Evolutionary conservation across 2,888 invertebrate species (phyloP).

Genomic region (Habrosyne pyritoides): DNA sequence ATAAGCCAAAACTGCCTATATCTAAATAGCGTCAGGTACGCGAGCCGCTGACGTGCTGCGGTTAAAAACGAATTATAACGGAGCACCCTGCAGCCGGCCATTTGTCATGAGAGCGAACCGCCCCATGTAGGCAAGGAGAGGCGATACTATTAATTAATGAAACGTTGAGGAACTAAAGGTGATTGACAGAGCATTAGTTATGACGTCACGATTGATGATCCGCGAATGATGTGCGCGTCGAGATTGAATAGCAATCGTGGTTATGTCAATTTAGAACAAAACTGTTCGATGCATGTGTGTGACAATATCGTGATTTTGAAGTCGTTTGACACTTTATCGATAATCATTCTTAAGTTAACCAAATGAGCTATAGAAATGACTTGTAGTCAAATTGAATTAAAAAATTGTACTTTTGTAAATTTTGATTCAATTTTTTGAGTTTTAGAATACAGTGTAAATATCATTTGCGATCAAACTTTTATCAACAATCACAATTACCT

Average conservation of each 20-base stretch:
- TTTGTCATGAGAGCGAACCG: constrained; percentile 65
- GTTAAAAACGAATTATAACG: constrained; percentile 79
- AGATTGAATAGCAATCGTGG: constrained; percentile 29
- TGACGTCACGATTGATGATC: constrained; percentile 40
- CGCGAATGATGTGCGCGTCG: constrained; percentile 30
- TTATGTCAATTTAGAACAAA: neutral
- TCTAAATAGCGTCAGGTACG: constrained; percentile 50
- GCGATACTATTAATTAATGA: constrained; percentile 41
- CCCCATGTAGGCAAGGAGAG: constrained; percentile 52
- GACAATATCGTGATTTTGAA: too few relatives aligned
- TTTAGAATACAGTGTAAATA: too few relatives aligned
- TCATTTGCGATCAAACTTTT: too few relatives aligned
- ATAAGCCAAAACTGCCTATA: constrained; percentile 26
- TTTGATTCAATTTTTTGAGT: too few relatives aligned
- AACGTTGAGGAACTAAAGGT: constrained; percentile 36
- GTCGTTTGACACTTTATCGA: too few relatives aligned
- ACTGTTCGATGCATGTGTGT: neutral
- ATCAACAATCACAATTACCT: too few relatives aligned
- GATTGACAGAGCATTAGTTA: constrained; percentile 45
- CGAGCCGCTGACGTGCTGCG: constrained; percentile 70
- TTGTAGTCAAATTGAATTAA: too few relatives aligned
- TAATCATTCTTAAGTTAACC: too few relatives aligned
- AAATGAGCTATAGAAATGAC: too few relatives aligned
- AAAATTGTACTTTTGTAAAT: too few relatives aligned
- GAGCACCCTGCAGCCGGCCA: constrained; percentile 69